Evolutionary conservation across 2,113 vertebrate genomes (phyloP).

Genomic region (Orycteropus afer): DNA sequence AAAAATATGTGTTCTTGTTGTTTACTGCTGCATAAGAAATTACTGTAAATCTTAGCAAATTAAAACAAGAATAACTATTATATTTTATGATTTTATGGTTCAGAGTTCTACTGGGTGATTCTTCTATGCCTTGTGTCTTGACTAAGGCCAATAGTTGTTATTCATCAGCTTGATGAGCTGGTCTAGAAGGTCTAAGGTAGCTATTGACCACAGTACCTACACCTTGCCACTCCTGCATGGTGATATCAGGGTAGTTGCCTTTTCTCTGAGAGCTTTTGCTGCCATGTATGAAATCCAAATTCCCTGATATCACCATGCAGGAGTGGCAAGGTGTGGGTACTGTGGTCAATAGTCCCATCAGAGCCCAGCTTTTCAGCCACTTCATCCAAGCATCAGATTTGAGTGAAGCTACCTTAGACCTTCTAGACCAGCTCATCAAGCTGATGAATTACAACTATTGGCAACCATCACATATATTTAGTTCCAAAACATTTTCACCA

Average conservation of each 20-base stretch:
- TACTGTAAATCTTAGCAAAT: background rate
- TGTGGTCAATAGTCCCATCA: too few species aligned
- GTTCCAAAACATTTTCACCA: too few species aligned
- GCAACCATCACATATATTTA: too few species aligned
- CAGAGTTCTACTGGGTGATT: background rate
- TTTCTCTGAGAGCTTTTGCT: background rate
- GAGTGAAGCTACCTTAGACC: too few species aligned
- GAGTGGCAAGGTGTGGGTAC: too few species aligned
- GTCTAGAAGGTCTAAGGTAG: background rate
- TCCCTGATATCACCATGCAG: background rate
- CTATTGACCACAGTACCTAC: background rate
- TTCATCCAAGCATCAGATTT: background rate
- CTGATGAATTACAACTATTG: too few species aligned
- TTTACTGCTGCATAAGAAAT: background rate
- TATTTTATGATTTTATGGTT: background rate
- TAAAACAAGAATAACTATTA: background rate
- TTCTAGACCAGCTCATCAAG: too few species aligned
- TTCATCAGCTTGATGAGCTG: background rate
- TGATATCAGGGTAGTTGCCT: background rate
- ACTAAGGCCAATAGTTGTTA: background rate
- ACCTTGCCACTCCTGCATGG: background rate
- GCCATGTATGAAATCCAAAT: background rate
- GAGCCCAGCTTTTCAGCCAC: background rate
- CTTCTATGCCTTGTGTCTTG: background rate
- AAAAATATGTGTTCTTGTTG: background rate